Conservation (phyloP, 2,888 invertebrate species). For the Hydraecia micacea region DNA sequence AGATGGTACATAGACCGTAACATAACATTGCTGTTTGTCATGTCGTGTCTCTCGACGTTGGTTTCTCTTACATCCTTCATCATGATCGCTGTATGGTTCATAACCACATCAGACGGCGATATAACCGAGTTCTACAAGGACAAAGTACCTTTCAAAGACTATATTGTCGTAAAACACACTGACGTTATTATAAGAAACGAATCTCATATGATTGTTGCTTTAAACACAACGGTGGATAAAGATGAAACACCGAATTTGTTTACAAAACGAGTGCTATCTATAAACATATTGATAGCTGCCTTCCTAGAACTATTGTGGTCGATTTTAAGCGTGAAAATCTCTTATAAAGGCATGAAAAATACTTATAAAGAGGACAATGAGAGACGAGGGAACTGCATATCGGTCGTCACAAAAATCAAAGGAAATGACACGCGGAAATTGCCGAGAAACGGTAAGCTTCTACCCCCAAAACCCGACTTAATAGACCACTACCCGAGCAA, state of each 20-base stretch:
- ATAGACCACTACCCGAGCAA: constrained; percentile 89
- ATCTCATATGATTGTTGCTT: constrained; percentile 82
- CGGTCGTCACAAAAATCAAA: constrained; percentile 90
- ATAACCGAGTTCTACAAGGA: constrained; percentile 85
- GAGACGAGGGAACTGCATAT: constrained; percentile 87
- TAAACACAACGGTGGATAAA: constrained; percentile 71
- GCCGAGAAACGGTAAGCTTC: constrained; percentile 82
- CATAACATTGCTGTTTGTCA: constrained; percentile 91
- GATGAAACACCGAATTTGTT: constrained; percentile 77
- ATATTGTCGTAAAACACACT: constrained; percentile 80
- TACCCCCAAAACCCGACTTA: constrained; percentile 88
- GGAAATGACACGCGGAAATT: constrained; percentile 86
- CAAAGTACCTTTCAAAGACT: constrained; percentile 82
- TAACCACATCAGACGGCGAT: constrained; percentile 80
- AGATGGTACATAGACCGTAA: constrained; percentile 92
- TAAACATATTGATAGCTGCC: constrained; percentile 91
- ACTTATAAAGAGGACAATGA: constrained; percentile 90
- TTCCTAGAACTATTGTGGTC: constrained; percentile 91
- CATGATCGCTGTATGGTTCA: constrained; percentile 84
- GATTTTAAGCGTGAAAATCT: constrained; percentile 90
- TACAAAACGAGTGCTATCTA: constrained; percentile 87
- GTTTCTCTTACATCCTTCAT: constrained; percentile 86
- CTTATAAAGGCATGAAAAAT: constrained; percentile 91
- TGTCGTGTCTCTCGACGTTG: constrained; percentile 88
- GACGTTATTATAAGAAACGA: constrained; percentile 81